A percentile compares a stretch with the other conserved stretches of the same genome.
Conservation (phyloP, 2,797 vertebrate genomes). For the Clamator glandarius region DNA sequence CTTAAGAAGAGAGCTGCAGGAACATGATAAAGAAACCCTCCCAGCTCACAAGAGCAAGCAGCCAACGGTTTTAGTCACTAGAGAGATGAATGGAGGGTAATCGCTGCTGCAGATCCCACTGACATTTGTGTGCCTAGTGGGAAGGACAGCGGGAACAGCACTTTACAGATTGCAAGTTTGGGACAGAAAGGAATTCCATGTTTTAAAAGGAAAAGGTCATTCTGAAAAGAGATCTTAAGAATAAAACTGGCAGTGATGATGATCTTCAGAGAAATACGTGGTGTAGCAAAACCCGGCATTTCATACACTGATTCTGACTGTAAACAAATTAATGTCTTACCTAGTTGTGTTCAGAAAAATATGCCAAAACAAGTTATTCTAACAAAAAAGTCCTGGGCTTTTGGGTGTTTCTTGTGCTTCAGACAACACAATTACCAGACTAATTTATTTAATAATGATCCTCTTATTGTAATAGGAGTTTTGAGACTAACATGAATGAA, state of each 20-base stretch:
- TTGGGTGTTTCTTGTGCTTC: not conserved
- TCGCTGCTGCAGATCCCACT: not conserved
- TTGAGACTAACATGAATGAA: not conserved
- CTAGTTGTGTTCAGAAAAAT: not conserved
- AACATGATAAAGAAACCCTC: not conserved
- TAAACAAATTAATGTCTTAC: not conserved
- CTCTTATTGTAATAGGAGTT: not conserved
- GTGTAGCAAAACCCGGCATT: not conserved
- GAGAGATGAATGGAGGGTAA: not conserved
- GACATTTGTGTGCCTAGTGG: not conserved
- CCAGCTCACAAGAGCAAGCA: not conserved
- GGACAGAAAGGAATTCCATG: not conserved
- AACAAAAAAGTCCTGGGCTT: not conserved
- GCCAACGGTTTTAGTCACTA: not conserved
- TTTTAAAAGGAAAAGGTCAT: not conserved
- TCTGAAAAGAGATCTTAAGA: not conserved
- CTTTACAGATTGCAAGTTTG: not conserved
- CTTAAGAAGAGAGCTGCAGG: not conserved
- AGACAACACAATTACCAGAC: not conserved
- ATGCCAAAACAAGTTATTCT: not conserved
- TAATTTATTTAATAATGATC: not conserved
- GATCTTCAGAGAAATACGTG: not conserved
- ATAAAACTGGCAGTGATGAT: not conserved
- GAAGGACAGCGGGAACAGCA: not conserved
- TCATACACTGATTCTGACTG: not conserved